phyloP scores from a whole-genome alignment of 2,888 invertebrate species.

The Mesodorylaimus sp. region DNA sequence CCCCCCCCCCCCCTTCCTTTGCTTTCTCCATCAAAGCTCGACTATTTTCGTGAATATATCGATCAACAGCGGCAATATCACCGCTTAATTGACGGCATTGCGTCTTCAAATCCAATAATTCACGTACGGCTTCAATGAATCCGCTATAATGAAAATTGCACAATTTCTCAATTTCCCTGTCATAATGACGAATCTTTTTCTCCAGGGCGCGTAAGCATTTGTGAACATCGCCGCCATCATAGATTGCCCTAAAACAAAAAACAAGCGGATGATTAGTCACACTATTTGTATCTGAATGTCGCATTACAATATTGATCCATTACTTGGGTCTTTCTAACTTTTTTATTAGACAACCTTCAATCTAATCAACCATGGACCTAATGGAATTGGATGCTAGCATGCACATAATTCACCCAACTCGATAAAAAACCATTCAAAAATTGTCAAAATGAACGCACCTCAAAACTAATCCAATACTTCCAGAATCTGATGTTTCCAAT shows the following conservation, averaged over 20 bases:
- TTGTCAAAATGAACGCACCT: no score
- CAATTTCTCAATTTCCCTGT: conserved; percentile 89
- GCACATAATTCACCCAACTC: no score
- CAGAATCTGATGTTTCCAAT: conserved; percentile 32
- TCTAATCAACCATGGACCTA: no score
- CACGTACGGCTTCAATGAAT: conserved; percentile 90
- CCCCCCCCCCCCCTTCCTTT: no score
- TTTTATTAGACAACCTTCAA: no score
- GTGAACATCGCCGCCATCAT: conserved; percentile 70
- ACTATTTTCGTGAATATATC: conserved; percentile 36
- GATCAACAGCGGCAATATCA: conserved; percentile 24
- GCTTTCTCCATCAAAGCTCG: conserved; percentile 52
- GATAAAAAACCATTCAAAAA: no score
- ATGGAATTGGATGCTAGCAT: no score
- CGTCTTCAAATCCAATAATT: conserved; percentile 72
- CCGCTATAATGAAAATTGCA: conserved; percentile 97
- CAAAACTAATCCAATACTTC: conserved; percentile 32
- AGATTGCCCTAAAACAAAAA: conserved; percentile 51
- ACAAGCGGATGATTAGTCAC: background rate
- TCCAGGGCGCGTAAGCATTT: conserved; percentile 72
- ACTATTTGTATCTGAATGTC: no score
- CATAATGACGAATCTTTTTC: conserved; percentile 75
- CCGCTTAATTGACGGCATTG: conserved; percentile 48
- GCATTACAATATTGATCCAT: no score
- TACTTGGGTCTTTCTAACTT: no score